Evolutionary conservation across 2,888 invertebrate genomes (phyloP), one percentile per base, ranked within the genome.

Genomic region (Exocentrus adspersus): DNA sequence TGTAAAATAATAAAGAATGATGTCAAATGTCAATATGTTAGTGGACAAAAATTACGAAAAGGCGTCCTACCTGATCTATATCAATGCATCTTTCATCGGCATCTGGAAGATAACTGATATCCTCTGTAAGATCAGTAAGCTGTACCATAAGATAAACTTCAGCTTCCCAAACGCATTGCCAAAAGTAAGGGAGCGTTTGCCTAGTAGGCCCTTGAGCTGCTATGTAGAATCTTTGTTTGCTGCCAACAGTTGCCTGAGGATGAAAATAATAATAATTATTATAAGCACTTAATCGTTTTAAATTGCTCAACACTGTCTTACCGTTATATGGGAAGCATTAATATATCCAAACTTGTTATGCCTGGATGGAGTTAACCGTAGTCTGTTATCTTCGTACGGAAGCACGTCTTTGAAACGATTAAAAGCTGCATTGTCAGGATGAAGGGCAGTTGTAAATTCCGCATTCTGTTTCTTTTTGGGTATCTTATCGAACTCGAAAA

Each of bases 161-260:
- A 51, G 92, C 90, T 83, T 95, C 94, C 94, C 95, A 95, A 53
- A 92, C 89, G 84, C 93, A 91, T 83, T 94, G 93, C 96, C 96
- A 97, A 82, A 95, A 91, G 75, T 79, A 79, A 28, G 82, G 80
- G 1, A 88, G 82, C 0, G 90, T 90, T 62, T 85, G 83, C 32
- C 85, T 81, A 24, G 89, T 82, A 0, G 91, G 91, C 2, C 89
- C 89, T 78, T 91, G 91, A n/a, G 89, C 88, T 6, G 92, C 90
- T 67, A 95, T 92, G 84, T 95, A 96, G 84, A 94, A 94, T 68
- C 93, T 88, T 77, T 93, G 92, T 68, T 90, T 88, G 69, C 88
- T 90, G 74, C 93, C 93, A 7, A 95, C 92, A 1, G 92, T 92
- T 78, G 94, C 90, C 93, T 94, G 78, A 24, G 64, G 1, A 70